Conservation (phyloP, 2,888 invertebrate genomes). For the Hyposoter didymator region DNA sequence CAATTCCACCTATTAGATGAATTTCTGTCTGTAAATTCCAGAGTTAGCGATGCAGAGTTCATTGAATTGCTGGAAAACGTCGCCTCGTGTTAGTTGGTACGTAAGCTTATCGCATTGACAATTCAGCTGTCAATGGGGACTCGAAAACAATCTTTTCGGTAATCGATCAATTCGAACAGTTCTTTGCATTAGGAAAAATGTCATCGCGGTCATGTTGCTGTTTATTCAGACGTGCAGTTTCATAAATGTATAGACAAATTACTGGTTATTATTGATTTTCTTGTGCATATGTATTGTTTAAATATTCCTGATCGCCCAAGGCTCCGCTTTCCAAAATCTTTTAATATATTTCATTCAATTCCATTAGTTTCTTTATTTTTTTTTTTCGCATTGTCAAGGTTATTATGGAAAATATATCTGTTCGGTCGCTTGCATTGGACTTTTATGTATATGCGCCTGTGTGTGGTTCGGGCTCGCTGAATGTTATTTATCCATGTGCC, state of each 20-base stretch:
- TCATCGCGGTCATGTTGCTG: not conserved
- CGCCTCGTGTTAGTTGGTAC: not conserved
- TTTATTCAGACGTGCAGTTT: not conserved
- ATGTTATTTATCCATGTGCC: slow-evolving; percentile 27
- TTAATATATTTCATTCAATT: not conserved
- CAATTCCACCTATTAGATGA: slow-evolving; percentile 43
- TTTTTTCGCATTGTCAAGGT: not conserved
- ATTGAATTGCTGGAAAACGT: not conserved
- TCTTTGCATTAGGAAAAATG: too few species aligned
- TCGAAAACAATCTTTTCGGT: not conserved
- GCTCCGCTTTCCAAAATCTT: not conserved
- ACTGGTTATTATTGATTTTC: not conserved
- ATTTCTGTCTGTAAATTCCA: not conserved
- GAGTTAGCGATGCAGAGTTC: not conserved
- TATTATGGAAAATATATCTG: not conserved
- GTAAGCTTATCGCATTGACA: not conserved
- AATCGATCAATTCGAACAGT: too few species aligned
- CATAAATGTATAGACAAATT: not conserved
- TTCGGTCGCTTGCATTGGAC: not conserved
- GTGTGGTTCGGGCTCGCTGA: not conserved
- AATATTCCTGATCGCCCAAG: not conserved
- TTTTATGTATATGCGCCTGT: not conserved
- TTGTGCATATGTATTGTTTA: not conserved
- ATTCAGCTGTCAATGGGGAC: not conserved
- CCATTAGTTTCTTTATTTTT: not conserved